phyloP scores from a whole-genome alignment of 2,888 invertebrate species.

The Volucella bombylans region DNA sequence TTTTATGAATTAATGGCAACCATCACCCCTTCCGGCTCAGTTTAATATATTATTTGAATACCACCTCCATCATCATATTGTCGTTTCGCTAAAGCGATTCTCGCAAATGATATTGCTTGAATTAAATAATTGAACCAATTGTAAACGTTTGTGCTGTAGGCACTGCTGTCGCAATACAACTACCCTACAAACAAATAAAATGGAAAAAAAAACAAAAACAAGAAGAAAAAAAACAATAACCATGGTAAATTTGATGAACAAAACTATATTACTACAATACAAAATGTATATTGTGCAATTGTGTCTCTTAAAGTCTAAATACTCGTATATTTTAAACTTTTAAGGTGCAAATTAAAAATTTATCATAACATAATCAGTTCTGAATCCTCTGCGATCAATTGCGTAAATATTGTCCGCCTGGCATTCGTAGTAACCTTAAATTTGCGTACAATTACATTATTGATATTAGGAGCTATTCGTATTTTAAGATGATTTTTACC shows the following conservation, averaged over 20 bases:
- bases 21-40: slow-evolving; percentile 77
- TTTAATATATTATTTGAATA: slow-evolving; percentile 65
- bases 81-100: slow-evolving; percentile 75
- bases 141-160: slow-evolving; percentile 74
- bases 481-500: slow-evolving; percentile 83
- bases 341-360: slow-evolving; percentile 78
- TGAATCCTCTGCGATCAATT: slow-evolving; percentile 93
- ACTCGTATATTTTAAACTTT: slow-evolving; percentile 6
- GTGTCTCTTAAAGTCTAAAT: slow-evolving; percentile 44
- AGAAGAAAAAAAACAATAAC: slow-evolving; percentile 51
- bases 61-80: slow-evolving; percentile 65
- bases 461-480: not conserved
- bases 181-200: slow-evolving; percentile 40
- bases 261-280: slow-evolving; percentile 65
- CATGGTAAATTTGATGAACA: slow-evolving; percentile 54
- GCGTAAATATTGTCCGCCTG: slow-evolving; percentile 96
- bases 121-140: slow-evolving; percentile 82
- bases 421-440: slow-evolving; percentile 89
- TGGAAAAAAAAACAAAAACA: no score
- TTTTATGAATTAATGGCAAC: slow-evolving; percentile 63
- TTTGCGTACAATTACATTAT: not conserved
- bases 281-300: slow-evolving; percentile 67
- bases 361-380: slow-evolving; percentile 88
- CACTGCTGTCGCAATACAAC: slow-evolving; percentile 39
- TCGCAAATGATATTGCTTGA: slow-evolving; percentile 79